These are phyloP conservation scores for Agonopterix heracliana DNA, from an alignment of 2,888 invertebrate genomes.

Conservation along the genomic window DNA sequence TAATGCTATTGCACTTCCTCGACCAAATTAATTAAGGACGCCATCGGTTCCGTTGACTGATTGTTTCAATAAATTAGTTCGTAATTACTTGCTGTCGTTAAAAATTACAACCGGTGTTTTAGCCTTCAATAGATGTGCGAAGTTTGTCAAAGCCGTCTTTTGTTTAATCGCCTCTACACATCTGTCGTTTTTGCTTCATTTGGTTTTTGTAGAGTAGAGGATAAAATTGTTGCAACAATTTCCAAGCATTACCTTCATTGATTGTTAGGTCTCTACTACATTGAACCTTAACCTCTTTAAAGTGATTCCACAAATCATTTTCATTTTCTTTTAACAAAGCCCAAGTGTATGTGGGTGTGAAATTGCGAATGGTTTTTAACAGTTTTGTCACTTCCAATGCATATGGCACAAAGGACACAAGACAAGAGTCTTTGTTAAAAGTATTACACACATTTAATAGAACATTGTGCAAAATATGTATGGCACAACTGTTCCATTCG, in stretches of 20 bases:
- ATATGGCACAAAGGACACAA: constrained; percentile 22
- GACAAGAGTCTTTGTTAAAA: constrained; percentile 19
- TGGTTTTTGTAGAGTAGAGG: no score
- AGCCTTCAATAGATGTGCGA: no score
- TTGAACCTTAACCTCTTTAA: constrained; percentile 19
- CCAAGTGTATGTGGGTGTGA: constrained; percentile 26
- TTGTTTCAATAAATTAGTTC: constrained; percentile 28
- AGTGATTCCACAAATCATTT: constrained; percentile 14
- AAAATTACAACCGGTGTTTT: no score
- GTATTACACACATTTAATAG: constrained; percentile 17
- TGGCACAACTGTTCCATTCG: constrained; percentile 24
- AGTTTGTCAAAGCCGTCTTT: no score
- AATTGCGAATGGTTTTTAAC: constrained; percentile 19
- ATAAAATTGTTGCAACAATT: no score
- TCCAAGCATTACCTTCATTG: no score
- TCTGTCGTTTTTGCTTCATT: no score
- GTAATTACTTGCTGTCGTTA: no score
- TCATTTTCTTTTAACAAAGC: constrained; percentile 14
- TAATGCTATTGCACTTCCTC: constrained; percentile 37
- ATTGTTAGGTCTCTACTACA: no score
- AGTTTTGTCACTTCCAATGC: constrained; percentile 17
- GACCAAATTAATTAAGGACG: constrained; percentile 36
- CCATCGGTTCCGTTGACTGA: constrained; percentile 35
- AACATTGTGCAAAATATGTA: constrained; percentile 18
- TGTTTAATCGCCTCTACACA: no score